Evolutionary conservation across 2,113 vertebrate genomes (phyloP).

Genomic region (Perccottus glenii): DNA sequence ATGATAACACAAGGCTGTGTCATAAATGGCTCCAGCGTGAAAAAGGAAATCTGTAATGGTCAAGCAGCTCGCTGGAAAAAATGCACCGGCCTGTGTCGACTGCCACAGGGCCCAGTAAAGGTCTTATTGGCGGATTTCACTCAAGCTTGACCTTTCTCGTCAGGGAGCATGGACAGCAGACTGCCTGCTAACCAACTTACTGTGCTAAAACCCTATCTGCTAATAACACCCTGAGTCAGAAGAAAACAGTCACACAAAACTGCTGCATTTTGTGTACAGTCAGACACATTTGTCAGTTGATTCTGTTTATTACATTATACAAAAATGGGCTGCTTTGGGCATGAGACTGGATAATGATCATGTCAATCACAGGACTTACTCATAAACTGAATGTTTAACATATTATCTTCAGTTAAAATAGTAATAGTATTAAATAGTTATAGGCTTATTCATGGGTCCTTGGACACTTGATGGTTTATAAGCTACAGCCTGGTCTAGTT

Average conservation of each 20-base stretch:
- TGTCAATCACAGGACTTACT: too few relatives aligned
- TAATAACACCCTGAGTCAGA: constrained; percentile 15
- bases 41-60: constrained; percentile 42
- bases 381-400: too few relatives aligned
- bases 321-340: too few relatives aligned
- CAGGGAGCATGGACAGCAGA: constrained; percentile 23
- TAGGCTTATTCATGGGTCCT: too few relatives aligned
- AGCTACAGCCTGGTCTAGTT: too few relatives aligned
- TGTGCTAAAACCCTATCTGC: constrained; percentile 36
- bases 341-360: too few relatives aligned
- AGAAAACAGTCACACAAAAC: constrained; percentile 15
- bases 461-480: too few relatives aligned
- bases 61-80: constrained; percentile 41
- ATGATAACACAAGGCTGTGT: constrained; percentile 43
- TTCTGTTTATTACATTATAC: too few relatives aligned
- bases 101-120: constrained; percentile 40
- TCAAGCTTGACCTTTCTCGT: constrained; percentile 62
- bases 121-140: constrained; percentile 59
- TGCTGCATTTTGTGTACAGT: constrained; percentile 8
- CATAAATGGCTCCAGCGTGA: constrained; percentile 45
- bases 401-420: too few relatives aligned
- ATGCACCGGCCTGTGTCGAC: constrained; percentile 40
- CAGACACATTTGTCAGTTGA: constrained; percentile 1
- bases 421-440: too few relatives aligned
- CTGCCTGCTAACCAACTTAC: constrained; percentile 31